These are phyloP conservation scores for Prionace glauca DNA, from an alignment of 2,797 vertebrate genomes.

Conservation along the genomic window DNA sequence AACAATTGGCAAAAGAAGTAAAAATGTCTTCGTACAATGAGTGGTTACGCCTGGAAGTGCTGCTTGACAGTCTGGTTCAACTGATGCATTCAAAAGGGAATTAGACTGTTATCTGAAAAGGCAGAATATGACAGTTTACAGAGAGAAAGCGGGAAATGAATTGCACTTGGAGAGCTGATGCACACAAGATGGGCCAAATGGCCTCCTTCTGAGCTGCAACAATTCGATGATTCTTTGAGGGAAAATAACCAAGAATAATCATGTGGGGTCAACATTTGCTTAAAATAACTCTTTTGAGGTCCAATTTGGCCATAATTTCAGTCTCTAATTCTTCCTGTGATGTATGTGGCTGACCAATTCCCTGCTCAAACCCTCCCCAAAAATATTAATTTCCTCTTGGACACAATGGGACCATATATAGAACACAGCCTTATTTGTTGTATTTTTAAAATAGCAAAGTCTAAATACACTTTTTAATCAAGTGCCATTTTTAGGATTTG, in stretches of 20 bases:
- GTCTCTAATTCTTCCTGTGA: background rate
- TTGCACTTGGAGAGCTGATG: too few relatives aligned
- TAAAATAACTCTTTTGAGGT: background rate
- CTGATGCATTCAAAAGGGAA: too few relatives aligned
- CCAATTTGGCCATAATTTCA: background rate
- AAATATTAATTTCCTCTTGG: background rate
- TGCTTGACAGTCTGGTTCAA: too few relatives aligned
- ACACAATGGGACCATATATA: background rate
- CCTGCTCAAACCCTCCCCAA: background rate
- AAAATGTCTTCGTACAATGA: too few relatives aligned
- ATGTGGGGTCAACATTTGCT: background rate
- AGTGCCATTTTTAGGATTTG: background rate
- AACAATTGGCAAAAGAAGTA: too few relatives aligned
- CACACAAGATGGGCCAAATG: too few relatives aligned
- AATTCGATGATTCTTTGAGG: background rate
- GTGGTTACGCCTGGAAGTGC: too few relatives aligned
- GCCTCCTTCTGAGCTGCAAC: too few relatives aligned
- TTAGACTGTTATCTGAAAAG: too few relatives aligned
- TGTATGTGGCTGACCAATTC: background rate
- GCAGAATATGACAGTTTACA: too few relatives aligned
- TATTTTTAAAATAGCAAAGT: background rate
- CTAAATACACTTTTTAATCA: background rate
- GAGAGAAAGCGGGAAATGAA: too few relatives aligned
- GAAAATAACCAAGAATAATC: background rate
- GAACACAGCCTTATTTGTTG: background rate